Base-by-base conservation (phyloP, 2,797 vertebrate species). In the Danio aesculapii region DNA sequence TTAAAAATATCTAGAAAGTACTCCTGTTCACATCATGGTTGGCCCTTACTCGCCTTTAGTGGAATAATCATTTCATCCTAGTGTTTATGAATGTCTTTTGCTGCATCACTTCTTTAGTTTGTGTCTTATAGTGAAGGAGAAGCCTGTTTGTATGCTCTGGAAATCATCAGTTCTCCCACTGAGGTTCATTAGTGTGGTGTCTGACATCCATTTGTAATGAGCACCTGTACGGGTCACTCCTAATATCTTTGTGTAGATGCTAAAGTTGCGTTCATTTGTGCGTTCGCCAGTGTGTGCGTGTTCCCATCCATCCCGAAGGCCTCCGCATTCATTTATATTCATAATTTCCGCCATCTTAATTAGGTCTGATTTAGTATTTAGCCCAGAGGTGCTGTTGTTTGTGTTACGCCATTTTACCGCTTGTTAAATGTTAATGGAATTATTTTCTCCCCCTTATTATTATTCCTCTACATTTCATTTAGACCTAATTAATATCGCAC, bases 371-470 rank as follows among this genome's bases (percentile, higher is more conserved):
- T 88, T 90, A 89, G 86, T 85, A 87, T 83, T 78, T 75, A 82
- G 88, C 91, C 92, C 88, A 79, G 88, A 93, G 90, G 91, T 87
- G 16, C 81, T 83, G 83, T 90, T 93, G 90, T 92, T 91, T 92
- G 88, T 91, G 90, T 90, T 91, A 88, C 89, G 88, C 83, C 85
- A 88, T 92, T 93, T 92, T 90, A 91, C 88, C 87, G 89, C 89
- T 92, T 90, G 91, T 92, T 94, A 92, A 93, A 92, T 93, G 92
- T 93, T 93, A 93, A 93, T 93, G 90, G 85, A 85, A 88, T 88
- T 90, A 91, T 87, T 77, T 88, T 43, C 47, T 30, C 30, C 30
- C 12, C 2, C 47, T 12, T 53, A 41, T 75, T 62, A 52, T 63
- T 39, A 63, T 72, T 72, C 14, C 0, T 66, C 50, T n/a, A 10